Evolutionary conservation across 2,113 vertebrate species (phyloP).

Genomic region (Zosterops lateralis): DNA sequence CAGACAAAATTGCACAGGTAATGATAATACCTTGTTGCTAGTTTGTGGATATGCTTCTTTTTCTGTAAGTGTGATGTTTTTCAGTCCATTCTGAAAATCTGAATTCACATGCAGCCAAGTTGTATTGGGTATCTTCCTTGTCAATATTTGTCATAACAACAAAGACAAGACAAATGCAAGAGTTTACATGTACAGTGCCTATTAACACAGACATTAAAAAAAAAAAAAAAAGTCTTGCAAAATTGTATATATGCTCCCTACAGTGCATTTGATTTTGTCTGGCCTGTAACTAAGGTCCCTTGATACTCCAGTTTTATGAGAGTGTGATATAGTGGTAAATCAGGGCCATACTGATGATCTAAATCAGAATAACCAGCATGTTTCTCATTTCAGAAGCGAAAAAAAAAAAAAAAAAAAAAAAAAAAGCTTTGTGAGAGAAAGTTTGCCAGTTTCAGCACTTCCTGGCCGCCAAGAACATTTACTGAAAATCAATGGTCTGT

Average conservation of each 20-base stretch:
- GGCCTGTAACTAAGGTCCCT: neutral
- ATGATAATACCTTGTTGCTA: neutral
- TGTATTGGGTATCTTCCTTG: neutral
- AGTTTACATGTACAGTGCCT: neutral
- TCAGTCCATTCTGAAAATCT: neutral
- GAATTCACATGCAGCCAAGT: neutral
- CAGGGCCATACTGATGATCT: slow-evolving; percentile 19
- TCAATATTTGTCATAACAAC: neutral
- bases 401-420: neutral
- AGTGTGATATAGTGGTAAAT: slow-evolving; percentile 48
- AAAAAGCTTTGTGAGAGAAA: slow-evolving; percentile 7
- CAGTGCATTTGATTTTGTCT: slow-evolving; percentile 13
- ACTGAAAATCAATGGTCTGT: slow-evolving; percentile 65
- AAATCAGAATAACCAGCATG: slow-evolving; percentile 46
- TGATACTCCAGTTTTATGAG: slow-evolving; percentile 6
- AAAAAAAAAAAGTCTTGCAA: neutral
- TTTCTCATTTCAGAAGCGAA: slow-evolving; percentile 24
- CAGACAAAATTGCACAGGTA: neutral
- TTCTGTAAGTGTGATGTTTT: neutral
- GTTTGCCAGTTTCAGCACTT: slow-evolving; percentile 63
- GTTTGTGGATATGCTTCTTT: neutral
- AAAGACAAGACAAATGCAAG: neutral
- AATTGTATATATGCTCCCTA: neutral
- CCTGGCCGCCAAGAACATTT: slow-evolving; percentile 58
- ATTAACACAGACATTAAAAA: neutral